These are phyloP conservation scores for Limnephilus rhombicus DNA, from an alignment of 2,888 invertebrate species.

Conservation along the genomic window DNA sequence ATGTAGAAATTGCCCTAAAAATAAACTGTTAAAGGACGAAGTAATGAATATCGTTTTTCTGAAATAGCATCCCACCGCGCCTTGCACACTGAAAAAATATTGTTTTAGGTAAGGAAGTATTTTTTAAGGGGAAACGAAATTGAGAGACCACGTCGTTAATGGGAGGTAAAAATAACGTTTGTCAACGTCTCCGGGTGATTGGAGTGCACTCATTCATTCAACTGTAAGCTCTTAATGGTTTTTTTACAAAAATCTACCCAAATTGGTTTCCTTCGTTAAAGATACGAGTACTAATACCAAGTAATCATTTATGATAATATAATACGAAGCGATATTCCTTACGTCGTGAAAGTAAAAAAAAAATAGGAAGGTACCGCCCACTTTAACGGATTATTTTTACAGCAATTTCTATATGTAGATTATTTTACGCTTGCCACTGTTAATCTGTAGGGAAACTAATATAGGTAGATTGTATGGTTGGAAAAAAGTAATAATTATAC, in stretches of 20 bases:
- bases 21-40: too few species aligned
- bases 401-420: too few species aligned
- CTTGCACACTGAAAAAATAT: background rate
- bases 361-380: too few species aligned
- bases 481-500: too few species aligned
- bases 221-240: background rate
- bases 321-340: too few species aligned
- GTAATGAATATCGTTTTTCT: background rate
- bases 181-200: background rate
- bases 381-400: too few species aligned
- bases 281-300: background rate
- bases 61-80: background rate
- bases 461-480: too few species aligned
- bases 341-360: too few species aligned
- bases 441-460: too few species aligned
- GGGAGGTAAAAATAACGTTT: background rate
- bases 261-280: background rate
- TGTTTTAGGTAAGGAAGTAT: background rate
- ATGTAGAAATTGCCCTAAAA: too few species aligned
- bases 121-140: constrained; percentile 1
- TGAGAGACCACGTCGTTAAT: background rate
- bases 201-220: background rate
- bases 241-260: background rate
- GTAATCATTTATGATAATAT: too few species aligned
- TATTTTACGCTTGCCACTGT: too few species aligned